Conservation (phyloP, 2,113 vertebrate species). For the Willisornis vidua region DNA sequence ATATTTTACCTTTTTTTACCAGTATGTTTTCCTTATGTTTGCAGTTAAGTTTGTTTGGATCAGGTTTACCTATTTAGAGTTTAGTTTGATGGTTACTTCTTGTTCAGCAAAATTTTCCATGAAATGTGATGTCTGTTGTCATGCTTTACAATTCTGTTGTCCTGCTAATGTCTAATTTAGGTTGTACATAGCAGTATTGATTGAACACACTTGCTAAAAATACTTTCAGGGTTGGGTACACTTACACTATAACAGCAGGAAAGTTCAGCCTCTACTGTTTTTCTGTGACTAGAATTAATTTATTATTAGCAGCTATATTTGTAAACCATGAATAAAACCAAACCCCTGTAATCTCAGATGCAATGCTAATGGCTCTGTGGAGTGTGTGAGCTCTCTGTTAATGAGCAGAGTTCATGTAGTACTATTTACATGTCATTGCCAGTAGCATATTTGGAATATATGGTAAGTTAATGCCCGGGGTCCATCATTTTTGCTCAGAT, state of each 20-base stretch:
- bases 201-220: conserved; percentile 74
- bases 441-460: background rate
- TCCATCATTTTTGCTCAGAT: background rate
- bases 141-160: conserved; percentile 56
- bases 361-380: background rate
- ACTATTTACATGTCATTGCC: background rate
- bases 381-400: background rate
- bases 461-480: background rate
- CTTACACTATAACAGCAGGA: conserved; percentile 31
- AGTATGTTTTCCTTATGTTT: background rate
- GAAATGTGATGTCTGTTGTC: conserved; percentile 23
- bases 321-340: background rate
- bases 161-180: conserved; percentile 58
- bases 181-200: conserved; percentile 65
- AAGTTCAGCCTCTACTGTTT: conserved; percentile 40
- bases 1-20: background rate
- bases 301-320: background rate
- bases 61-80: background rate
- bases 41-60: background rate
- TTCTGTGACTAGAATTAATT: conserved; percentile 29
- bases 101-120: background rate
- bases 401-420: background rate
- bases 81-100: background rate
- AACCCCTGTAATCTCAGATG: background rate
- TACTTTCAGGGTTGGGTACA: conserved; percentile 57